Evolutionary conservation across 2,888 invertebrate species (phyloP).

Genomic region (Nemoura dubitans): DNA sequence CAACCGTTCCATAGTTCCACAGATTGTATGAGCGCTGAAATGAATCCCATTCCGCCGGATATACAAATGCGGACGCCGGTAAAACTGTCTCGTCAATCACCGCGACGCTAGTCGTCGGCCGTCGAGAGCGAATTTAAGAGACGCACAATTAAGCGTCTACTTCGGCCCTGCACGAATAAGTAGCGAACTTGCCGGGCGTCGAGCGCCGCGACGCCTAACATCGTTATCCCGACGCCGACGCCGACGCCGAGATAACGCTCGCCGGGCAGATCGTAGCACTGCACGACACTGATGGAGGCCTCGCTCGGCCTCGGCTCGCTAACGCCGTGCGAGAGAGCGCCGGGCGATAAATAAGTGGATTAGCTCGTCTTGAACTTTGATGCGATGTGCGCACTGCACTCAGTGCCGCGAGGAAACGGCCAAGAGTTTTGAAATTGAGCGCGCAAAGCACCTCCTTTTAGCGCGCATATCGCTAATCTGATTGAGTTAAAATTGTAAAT

Average conservation of each 20-base stretch:
- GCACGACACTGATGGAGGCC: neutral
- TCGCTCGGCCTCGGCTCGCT: neutral
- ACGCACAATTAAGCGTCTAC: neutral
- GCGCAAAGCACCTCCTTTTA: neutral
- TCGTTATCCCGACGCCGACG: neutral
- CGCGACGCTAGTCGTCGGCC: too few relatives aligned
- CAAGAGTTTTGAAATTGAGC: neutral
- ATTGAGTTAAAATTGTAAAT: neutral
- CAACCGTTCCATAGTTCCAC: neutral
- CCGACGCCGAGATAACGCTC: neutral
- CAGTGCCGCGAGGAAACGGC: neutral
- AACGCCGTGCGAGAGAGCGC: neutral
- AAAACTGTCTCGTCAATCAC: neutral
- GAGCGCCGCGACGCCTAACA: neutral
- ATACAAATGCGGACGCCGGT: neutral
- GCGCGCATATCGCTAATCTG: neutral
- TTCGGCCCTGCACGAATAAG: neutral
- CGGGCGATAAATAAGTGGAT: constrained; percentile 37
- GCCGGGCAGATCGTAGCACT: too few relatives aligned
- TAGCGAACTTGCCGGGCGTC: neutral
- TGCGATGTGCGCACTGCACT: neutral
- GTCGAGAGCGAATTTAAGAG: neutral
- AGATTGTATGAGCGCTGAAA: neutral
- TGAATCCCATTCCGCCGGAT: neutral
- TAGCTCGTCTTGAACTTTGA: constrained; percentile 17